Evolutionary conservation across 2,113 vertebrate genomes (phyloP).

Genomic region (Misgurnus mizolepis): DNA sequence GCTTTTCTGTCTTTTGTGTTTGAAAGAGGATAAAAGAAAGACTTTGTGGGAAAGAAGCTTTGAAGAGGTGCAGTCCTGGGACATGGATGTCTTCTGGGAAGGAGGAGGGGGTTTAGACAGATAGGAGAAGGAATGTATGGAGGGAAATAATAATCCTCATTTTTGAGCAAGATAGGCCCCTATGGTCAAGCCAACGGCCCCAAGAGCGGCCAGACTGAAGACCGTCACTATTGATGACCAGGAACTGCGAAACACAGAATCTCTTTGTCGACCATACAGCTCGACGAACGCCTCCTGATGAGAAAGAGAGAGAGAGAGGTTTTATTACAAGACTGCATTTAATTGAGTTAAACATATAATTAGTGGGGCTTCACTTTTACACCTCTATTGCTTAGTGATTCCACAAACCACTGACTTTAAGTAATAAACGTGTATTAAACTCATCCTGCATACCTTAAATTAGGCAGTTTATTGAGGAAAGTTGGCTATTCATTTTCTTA

Average conservation of each 20-base stretch:
- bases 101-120: slow-evolving; percentile 13
- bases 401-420: background rate
- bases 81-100: slow-evolving; percentile 54
- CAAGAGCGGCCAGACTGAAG: slow-evolving; percentile 90
- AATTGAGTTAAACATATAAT: background rate
- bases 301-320: slow-evolving; percentile 46
- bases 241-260: slow-evolving; percentile 86
- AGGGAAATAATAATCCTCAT: slow-evolving; percentile 71
- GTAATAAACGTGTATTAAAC: background rate
- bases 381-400: background rate
- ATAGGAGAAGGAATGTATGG: background rate
- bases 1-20: slow-evolving; percentile 45
- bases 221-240: slow-evolving; percentile 96
- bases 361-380: background rate
- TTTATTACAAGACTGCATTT: background rate
- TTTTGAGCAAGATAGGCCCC: slow-evolving; percentile 96
- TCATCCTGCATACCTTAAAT: too few species aligned
- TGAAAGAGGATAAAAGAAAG: slow-evolving; percentile 45
- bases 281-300: slow-evolving; percentile 96
- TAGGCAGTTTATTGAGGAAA: background rate
- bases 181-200: slow-evolving; percentile 93
- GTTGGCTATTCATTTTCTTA: background rate
- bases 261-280: slow-evolving; percentile 85
- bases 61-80: slow-evolving; percentile 65
- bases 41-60: slow-evolving; percentile 53